phyloP scores from a whole-genome alignment of 2,113 vertebrate species.

The Entomyzon cyanotis region DNA sequence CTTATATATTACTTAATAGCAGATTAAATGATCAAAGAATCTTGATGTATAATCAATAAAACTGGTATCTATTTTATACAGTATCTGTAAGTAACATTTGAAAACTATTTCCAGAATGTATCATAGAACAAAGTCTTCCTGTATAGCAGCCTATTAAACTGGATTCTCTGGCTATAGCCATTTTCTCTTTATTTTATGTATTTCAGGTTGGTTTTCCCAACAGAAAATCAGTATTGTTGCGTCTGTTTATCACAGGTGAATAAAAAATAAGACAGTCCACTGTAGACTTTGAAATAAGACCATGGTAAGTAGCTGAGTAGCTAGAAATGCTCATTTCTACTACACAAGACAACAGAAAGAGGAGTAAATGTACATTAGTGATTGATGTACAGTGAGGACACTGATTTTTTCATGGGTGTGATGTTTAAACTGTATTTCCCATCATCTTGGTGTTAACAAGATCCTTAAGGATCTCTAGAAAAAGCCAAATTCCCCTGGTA shows the following conservation, averaged over 20 bases:
- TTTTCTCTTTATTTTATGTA: conserved; percentile 4
- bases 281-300: background rate
- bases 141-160: conserved; percentile 61
- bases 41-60: conserved; percentile 71
- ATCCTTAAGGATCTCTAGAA: background rate
- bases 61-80: conserved; percentile 70
- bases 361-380: background rate
- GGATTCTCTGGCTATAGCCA: conserved; percentile 55
- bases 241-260: conserved; percentile 3
- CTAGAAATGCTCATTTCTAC: background rate
- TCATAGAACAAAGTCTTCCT: conserved; percentile 68
- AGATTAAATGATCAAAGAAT: conserved; percentile 24
- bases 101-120: conserved; percentile 67
- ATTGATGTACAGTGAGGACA: background rate
- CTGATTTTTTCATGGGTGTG: background rate
- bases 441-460: background rate
- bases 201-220: conserved; percentile 8
- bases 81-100: conserved; percentile 63
- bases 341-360: background rate
- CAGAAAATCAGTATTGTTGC: background rate
- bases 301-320: background rate
- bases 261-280: background rate
- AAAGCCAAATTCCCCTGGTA: background rate
- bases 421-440: background rate
- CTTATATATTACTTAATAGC: conserved; percentile 55